Conservation (phyloP, 2,113 vertebrate genomes). For the Blennius ocellaris region DNA sequence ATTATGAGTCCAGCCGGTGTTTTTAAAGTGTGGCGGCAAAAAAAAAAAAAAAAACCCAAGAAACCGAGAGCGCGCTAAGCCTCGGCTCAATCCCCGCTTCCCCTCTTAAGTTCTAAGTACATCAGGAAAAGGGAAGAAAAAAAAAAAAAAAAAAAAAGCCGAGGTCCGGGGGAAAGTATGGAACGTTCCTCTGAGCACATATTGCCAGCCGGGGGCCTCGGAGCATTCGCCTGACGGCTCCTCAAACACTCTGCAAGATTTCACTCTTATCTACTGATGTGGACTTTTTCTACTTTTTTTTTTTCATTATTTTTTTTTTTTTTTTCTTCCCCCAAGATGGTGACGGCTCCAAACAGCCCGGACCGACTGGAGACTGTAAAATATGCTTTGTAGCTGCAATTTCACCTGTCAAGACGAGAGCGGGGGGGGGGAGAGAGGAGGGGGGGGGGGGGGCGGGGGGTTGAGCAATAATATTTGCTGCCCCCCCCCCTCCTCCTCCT, state of each 20-base stretch:
- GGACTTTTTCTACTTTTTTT: no score
- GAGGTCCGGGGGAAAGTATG: slow-evolving; percentile 36
- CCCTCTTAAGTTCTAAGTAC: slow-evolving; percentile 31
- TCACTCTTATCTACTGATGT: slow-evolving; percentile 9
- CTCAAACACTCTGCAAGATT: neutral
- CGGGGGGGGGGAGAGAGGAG: no score
- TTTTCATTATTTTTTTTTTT: no score
- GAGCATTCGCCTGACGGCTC: neutral
- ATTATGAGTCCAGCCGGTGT: slow-evolving; percentile 30
- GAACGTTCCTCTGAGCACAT: slow-evolving; percentile 1
- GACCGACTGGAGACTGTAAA: neutral
- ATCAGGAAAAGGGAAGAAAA: no score
- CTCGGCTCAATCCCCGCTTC: slow-evolving; percentile 40
- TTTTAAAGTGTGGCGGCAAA: slow-evolving; percentile 26
- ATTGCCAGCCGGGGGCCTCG: neutral
- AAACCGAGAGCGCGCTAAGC: slow-evolving; percentile 29
- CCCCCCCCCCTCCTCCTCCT: no score
- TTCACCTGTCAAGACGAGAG: slow-evolving; percentile 14
- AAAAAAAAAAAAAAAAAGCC: no score
- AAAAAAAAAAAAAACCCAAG: no score
- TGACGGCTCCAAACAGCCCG: no score
- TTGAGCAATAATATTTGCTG: slow-evolving; percentile 1
- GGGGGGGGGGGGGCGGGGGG: neutral
- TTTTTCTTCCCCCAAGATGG: no score
- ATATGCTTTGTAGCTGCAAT: slow-evolving; percentile 15